Evolutionary conservation across 2,113 vertebrate species (phyloP).

Genomic region (Chelonoidis abingdonii): DNA sequence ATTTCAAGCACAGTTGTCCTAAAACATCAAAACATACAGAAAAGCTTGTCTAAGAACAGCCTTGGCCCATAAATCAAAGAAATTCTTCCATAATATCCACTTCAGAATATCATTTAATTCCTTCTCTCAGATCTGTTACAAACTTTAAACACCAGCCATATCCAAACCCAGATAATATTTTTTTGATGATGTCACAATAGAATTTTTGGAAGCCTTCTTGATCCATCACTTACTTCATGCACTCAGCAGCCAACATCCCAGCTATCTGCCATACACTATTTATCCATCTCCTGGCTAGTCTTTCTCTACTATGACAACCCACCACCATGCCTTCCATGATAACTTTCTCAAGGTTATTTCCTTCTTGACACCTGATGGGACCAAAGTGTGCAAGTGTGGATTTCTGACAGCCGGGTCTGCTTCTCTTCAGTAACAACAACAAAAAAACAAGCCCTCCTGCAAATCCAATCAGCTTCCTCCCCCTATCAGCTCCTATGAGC

Average conservation of each 20-base stretch:
- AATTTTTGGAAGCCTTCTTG: neutral
- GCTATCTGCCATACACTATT: neutral
- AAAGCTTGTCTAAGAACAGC: neutral
- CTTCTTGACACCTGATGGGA: neutral
- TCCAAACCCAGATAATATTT: too few relatives aligned
- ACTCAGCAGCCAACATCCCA: neutral
- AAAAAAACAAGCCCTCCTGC: neutral
- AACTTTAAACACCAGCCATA: neutral
- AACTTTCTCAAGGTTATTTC: neutral
- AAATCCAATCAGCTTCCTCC: neutral
- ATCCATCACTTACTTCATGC: neutral
- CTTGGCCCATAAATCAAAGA: neutral
- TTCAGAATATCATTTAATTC: neutral
- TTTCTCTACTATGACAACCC: neutral
- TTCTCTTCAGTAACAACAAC: neutral
- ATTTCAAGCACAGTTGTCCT: neutral
- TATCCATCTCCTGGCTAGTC: neutral
- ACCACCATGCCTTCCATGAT: neutral
- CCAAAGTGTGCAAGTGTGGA: neutral
- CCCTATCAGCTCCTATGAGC: fast-evolving
- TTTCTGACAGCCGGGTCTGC: neutral
- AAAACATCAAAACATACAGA: fast-evolving
- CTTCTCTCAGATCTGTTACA: neutral
- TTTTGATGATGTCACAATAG: too few relatives aligned
- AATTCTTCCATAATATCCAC: neutral